Evolutionary conservation across 1,140 invertebrate species (phyloP).

Genomic region (Tyrophagus putrescentiae): DNA sequence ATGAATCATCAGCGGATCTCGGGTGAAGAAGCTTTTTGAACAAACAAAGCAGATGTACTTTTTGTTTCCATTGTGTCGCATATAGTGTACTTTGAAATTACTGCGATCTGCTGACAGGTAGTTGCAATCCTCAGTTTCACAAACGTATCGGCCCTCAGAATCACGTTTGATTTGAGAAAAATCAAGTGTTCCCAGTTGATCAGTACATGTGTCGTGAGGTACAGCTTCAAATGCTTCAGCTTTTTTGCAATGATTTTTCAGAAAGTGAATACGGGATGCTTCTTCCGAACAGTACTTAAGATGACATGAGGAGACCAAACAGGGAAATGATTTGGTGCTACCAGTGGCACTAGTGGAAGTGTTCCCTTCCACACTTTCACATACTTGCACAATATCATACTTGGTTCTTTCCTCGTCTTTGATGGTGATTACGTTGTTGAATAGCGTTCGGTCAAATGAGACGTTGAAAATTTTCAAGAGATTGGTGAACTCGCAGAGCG

Average conservation of each 20-base stretch:
- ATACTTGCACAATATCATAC: too few relatives aligned
- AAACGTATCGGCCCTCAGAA: neutral
- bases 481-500: neutral
- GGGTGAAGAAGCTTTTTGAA: conserved; percentile 8
- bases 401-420: neutral
- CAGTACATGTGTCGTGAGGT: neutral
- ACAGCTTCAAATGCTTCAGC: neutral
- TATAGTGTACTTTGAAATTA: conserved; percentile 11
- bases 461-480: conserved; percentile 1
- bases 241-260: conserved; percentile 11
- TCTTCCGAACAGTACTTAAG: conserved; percentile 1
- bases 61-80: neutral
- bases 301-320: neutral
- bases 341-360: neutral
- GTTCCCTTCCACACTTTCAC: too few relatives aligned
- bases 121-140: neutral
- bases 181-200: neutral
- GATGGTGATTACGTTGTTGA: neutral
- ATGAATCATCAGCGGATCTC: conserved; percentile 18
- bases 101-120: neutral
- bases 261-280: neutral
- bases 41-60: neutral
- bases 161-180: neutral
- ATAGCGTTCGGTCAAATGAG: neutral
- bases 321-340: neutral